Base-by-base conservation (phyloP, 2,797 vertebrate species). In the Odontamblyopus lacepedii region DNA sequence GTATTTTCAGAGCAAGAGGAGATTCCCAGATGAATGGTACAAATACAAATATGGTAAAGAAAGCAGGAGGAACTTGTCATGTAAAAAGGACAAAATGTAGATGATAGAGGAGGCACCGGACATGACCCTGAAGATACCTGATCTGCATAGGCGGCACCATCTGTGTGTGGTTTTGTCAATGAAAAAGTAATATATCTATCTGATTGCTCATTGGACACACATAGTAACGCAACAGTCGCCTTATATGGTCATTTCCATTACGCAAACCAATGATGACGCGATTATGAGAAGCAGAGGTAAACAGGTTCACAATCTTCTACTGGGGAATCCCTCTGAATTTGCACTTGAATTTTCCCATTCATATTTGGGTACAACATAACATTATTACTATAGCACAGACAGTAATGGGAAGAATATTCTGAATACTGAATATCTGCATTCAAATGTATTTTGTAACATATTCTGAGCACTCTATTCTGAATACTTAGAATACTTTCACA, bases 1-100 rank as follows among this genome's bases (percentile, higher is more conserved):
- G 30, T 92, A 89, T 92, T 92, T 86, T 78, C 16, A 76, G 69
- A 32, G 41, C 44, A 73, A 67, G 68, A 35, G 63, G 70, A 84
- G 73, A 83, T 76, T 78, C 70, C 64, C 65, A 87, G 87, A 59
- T 79, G 82, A 84, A 62, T 61, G 71, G 79, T 64, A 80, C 62
- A 74, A 84, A 79, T 23, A 62, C 15, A 57, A 69, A 69, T 26
- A 70, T 69, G 44, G 71, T 59, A 50, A 32, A 69, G 13, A 66
- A 78, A 75, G 65, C 18, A 73, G 44, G 27, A 16, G 8, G 44
- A 27, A 23, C 61, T 18, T 5, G 1, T 63, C 32, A 63, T 6
- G 61, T 32, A 63, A 61, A 60, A 30, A 30, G 2, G 4, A 3
- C 50, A 64, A 18, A 32, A 53, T 23, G 32, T 4, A 7, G 57